A percentile compares a stretch with the other conserved stretches of the same genome.
These are phyloP conservation scores for Neotoma lepida DNA, from an alignment of 2,113 vertebrate genomes.

Conservation along the genomic window DNA sequence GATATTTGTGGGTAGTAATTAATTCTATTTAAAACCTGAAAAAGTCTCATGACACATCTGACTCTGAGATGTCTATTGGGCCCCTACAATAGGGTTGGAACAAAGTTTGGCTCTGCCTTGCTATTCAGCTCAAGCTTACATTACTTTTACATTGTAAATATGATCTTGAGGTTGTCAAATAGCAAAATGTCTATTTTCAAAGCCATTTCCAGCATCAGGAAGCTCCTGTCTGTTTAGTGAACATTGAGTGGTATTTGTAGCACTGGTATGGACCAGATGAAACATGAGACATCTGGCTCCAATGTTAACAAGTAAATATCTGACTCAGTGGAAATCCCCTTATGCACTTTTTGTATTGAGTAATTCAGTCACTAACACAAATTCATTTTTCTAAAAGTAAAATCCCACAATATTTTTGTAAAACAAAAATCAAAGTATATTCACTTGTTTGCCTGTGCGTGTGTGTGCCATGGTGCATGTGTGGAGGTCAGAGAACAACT, in stretches of 20 bases:
- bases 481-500: not conserved
- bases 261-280: not conserved
- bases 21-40: constrained; percentile 67
- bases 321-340: not conserved
- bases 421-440: not conserved
- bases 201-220: not conserved
- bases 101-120: not conserved
- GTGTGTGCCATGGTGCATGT: not conserved
- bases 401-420: not conserved
- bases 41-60: constrained; percentile 27
- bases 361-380: not conserved
- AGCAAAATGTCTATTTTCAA: not conserved
- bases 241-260: not conserved
- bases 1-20: constrained; percentile 57
- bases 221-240: not conserved
- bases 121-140: not conserved
- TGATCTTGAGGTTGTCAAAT: not conserved
- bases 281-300: not conserved
- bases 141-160: not conserved
- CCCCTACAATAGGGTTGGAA: not conserved
- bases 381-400: constrained; percentile 35
- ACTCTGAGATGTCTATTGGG: not conserved
- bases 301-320: not conserved
- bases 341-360: not conserved
- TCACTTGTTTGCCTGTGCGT: not conserved